A percentile compares a stretch with the other conserved stretches of the same genome.
These are phyloP conservation scores for Neodon shergylaensis DNA, from an alignment of 2,113 vertebrate genomes.

Conservation along the genomic window DNA sequence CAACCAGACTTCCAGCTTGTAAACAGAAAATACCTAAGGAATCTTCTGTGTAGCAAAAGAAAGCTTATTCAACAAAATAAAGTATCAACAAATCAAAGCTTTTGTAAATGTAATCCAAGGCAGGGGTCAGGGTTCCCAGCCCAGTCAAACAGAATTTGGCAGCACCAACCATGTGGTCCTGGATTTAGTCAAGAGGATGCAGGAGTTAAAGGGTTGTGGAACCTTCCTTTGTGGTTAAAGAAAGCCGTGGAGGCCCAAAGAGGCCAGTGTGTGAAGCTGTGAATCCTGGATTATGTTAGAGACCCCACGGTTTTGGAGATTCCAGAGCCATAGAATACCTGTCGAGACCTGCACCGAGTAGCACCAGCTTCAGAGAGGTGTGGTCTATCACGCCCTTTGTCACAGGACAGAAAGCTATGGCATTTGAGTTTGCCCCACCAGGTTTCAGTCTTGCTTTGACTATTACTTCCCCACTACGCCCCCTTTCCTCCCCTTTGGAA, in stretches of 20 bases:
- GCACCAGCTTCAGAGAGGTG: neutral
- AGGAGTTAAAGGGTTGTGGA: neutral
- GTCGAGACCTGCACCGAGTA: neutral
- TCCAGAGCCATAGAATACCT: neutral
- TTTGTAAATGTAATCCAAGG: too few species aligned
- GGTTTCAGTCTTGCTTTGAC: neutral
- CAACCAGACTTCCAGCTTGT: neutral
- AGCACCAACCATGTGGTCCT: too few species aligned
- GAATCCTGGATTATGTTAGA: neutral
- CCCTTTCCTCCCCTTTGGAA: neutral
- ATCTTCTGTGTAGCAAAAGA: too few species aligned
- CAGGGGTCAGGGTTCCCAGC: too few species aligned
- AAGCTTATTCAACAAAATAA: too few species aligned
- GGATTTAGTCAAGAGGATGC: too few species aligned
- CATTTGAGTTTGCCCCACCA: neutral
- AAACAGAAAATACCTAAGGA: neutral
- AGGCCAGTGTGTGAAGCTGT: neutral
- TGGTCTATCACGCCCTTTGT: neutral
- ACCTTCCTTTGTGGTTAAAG: neutral
- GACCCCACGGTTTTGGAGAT: neutral
- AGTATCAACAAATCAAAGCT: too few species aligned
- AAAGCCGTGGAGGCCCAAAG: neutral
- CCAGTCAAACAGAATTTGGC: too few species aligned
- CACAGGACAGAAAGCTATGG: neutral
- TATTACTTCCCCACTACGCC: neutral